Percentiles rank a stretch among this genome's conserved stretches.
Conservation (phyloP, 2,888 invertebrate genomes). For the Drosophila mulleri region DNA sequence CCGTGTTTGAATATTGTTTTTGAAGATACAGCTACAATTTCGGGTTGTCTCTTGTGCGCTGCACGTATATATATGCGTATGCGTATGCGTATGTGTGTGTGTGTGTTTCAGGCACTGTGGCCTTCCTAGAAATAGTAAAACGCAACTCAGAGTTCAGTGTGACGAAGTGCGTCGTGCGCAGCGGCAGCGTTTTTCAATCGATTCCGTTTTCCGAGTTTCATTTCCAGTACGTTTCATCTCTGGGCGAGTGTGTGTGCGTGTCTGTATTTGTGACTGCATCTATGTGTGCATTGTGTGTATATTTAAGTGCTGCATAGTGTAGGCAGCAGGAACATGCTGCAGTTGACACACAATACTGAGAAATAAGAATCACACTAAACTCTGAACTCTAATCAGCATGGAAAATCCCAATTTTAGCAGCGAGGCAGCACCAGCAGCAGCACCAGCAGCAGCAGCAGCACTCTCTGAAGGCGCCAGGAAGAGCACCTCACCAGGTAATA, state of each 20-base stretch:
- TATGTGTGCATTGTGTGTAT: conserved; percentile 2
- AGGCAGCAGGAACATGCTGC: conserved; percentile 27
- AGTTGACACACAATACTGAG: conserved; percentile 14
- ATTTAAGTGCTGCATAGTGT: conserved; percentile 4
- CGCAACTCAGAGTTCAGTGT: conserved; percentile 79
- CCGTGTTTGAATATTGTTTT: conserved; percentile 57
- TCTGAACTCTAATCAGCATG: conserved; percentile 37
- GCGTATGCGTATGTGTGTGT: conserved; percentile 21
- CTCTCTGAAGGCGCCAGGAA: conserved; percentile 18
- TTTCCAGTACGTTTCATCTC: conserved; percentile 7
- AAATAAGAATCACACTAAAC: conserved; percentile 5
- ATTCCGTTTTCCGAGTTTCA: conserved; percentile 24
- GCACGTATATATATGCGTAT: conserved; percentile 8
- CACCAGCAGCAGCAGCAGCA: background rate
- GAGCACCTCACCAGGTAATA: conserved; percentile 32
- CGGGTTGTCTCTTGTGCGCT: conserved; percentile 36
- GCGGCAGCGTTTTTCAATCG: conserved; percentile 72
- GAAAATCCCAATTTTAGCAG: conserved; percentile 32
- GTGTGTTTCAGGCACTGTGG: conserved; percentile 52
- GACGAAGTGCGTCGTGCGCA: conserved; percentile 82
- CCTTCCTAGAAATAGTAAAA: conserved; percentile 83
- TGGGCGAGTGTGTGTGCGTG: conserved; percentile 11
- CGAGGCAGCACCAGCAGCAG: conserved; percentile 16
- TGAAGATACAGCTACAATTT: conserved; percentile 67
- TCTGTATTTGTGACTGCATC: conserved; percentile 14